Percentiles rank a stretch among this genome's conserved stretches.
phyloP scores from a whole-genome alignment of 1,140 invertebrate species.

The Chionoecetes opilio region DNA sequence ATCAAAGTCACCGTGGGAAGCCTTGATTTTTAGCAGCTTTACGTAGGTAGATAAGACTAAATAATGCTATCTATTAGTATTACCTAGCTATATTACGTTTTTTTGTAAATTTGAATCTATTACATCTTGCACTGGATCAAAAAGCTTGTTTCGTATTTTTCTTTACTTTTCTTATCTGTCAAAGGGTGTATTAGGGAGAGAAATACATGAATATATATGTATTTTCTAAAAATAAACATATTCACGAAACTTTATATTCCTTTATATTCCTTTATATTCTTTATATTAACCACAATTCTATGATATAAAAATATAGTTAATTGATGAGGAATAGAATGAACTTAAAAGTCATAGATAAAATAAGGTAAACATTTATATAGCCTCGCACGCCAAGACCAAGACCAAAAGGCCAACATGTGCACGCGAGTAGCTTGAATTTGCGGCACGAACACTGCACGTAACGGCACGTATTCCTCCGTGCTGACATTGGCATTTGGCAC shows the following conservation, averaged over 20 bases:
- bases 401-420: too few species aligned
- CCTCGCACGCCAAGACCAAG: too few species aligned
- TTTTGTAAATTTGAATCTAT: not conserved
- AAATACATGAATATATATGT: not conserved
- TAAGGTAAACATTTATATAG: too few species aligned
- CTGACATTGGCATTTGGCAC: too few species aligned
- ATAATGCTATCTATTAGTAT: too few species aligned
- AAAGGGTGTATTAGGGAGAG: not conserved
- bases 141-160: not conserved
- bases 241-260: not conserved
- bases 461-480: too few species aligned
- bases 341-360: too few species aligned
- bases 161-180: constrained; percentile 2
- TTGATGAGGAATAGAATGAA: too few species aligned
- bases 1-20: not conserved
- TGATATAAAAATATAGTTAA: too few species aligned
- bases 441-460: too few species aligned
- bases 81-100: not conserved
- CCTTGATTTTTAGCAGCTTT: not conserved
- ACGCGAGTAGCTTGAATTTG: too few species aligned
- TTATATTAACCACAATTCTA: too few species aligned
- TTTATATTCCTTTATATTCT: not conserved
- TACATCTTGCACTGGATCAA: not conserved
- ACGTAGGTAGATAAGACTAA: not conserved
- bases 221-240: constrained; percentile 32